Conservation (phyloP, 2,888 invertebrate species). For the Vanessa cardui region DNA sequence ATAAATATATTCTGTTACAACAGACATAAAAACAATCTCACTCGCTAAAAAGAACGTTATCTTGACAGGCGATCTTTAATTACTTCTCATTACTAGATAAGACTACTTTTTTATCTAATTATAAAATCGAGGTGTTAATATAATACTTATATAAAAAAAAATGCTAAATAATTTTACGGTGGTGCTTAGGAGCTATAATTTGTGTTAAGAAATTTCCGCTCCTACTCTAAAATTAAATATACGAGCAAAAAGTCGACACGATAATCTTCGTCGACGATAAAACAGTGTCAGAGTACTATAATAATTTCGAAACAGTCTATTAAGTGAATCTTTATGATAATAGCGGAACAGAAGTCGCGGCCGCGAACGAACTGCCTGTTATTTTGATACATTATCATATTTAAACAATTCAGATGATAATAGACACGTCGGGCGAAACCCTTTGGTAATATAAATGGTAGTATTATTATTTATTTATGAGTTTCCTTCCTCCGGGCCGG, state of each 20-base stretch:
- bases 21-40: constrained; percentile 56
- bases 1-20: constrained; percentile 61
- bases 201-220: constrained; percentile 51
- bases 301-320: constrained; percentile 81
- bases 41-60: constrained; percentile 55
- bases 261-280: constrained; percentile 66
- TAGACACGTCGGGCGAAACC: constrained; percentile 82
- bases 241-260: constrained; percentile 55
- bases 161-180: constrained; percentile 34
- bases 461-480: constrained; percentile 83
- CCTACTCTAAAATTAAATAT: constrained; percentile 55
- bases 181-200: constrained; percentile 42
- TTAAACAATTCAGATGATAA: constrained; percentile 83
- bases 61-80: constrained; percentile 58
- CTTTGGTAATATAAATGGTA: constrained; percentile 83
- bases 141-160: constrained; percentile 37
- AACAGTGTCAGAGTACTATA: constrained; percentile 74
- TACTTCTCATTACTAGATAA: constrained; percentile 57
- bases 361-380: constrained; percentile 75
- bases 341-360: constrained; percentile 79
- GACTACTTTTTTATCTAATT: constrained; percentile 46
- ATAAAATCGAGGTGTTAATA: constrained; percentile 43
- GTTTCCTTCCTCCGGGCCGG: constrained; percentile 77
- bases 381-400: constrained; percentile 83
- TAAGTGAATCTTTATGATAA: constrained; percentile 82